Evolutionary conservation across 2,113 vertebrate genomes (phyloP).

Genomic region (Etia nguti): DNA sequence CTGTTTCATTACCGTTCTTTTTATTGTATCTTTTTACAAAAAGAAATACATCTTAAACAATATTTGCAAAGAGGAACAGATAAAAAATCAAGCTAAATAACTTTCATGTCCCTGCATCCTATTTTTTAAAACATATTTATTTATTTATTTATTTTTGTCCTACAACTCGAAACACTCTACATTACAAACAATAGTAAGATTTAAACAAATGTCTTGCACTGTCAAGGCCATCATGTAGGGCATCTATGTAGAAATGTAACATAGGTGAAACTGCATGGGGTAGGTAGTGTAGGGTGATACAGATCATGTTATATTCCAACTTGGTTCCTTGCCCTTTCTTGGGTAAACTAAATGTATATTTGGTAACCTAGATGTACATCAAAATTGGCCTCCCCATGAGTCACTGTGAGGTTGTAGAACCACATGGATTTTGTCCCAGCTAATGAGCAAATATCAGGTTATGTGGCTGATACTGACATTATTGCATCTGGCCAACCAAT

Average conservation of each 20-base stretch:
- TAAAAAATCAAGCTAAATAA: too few relatives aligned
- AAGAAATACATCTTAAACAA: rapidly evolving
- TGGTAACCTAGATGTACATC: not conserved
- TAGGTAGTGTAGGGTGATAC: not conserved
- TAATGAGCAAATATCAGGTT: rapidly evolving
- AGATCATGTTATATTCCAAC: rapidly evolving
- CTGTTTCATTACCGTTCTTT: rapidly evolving
- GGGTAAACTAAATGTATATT: not conserved
- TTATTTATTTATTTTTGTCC: not conserved
- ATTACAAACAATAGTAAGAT: not conserved
- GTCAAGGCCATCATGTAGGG: not conserved
- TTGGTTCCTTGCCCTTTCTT: not conserved
- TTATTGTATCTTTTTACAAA: not conserved
- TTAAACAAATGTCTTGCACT: not conserved
- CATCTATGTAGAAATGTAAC: not conserved
- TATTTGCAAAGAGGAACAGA: not conserved
- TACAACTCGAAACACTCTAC: rapidly evolving
- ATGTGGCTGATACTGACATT: not conserved
- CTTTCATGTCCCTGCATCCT: rapidly evolving
- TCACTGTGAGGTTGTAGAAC: not conserved
- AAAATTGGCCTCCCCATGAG: not conserved
- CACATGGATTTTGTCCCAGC: rapidly evolving
- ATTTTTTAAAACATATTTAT: not conserved
- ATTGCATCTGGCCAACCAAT: not conserved
- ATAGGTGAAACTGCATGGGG: not conserved